phyloP scores from a whole-genome alignment of 2,113 vertebrate genomes.

The Origma solitaria region DNA sequence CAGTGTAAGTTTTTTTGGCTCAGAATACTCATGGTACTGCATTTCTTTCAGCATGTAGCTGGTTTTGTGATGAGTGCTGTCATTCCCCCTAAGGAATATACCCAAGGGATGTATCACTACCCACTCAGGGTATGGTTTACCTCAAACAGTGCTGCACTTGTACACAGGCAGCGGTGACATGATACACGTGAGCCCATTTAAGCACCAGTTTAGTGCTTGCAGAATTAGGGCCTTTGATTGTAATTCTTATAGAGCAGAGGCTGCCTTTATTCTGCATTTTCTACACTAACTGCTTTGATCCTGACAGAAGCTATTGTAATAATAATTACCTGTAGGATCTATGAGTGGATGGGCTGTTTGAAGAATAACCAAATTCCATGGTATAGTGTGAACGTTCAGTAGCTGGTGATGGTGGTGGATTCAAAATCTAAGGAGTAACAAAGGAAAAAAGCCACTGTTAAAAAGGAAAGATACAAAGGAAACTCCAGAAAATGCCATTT shows the following conservation, averaged over 20 bases:
- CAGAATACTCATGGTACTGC: not conserved
- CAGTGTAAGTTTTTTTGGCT: not conserved
- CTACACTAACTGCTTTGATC: not conserved
- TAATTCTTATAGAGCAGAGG: not conserved
- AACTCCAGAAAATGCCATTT: not conserved
- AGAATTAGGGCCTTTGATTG: constrained; percentile 7
- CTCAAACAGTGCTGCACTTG: not conserved
- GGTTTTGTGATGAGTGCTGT: not conserved
- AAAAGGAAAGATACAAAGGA: not conserved
- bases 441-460: not conserved
- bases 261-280: constrained; percentile 10
- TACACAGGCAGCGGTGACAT: not conserved
- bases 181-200: not conserved
- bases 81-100: not conserved
- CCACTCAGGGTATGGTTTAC: not conserved
- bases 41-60: not conserved
- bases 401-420: constrained; percentile 95
- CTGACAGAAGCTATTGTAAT: not conserved
- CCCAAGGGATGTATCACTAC: not conserved
- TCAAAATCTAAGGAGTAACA: constrained; percentile 82
- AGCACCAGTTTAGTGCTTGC: not conserved
- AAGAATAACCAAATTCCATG: constrained; percentile 96
- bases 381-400: constrained; percentile 96
- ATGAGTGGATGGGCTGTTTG: constrained; percentile 97
- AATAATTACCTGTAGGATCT: constrained; percentile 90